phyloP scores from a whole-genome alignment of 1,140 invertebrate species.

The Diprion similis region DNA sequence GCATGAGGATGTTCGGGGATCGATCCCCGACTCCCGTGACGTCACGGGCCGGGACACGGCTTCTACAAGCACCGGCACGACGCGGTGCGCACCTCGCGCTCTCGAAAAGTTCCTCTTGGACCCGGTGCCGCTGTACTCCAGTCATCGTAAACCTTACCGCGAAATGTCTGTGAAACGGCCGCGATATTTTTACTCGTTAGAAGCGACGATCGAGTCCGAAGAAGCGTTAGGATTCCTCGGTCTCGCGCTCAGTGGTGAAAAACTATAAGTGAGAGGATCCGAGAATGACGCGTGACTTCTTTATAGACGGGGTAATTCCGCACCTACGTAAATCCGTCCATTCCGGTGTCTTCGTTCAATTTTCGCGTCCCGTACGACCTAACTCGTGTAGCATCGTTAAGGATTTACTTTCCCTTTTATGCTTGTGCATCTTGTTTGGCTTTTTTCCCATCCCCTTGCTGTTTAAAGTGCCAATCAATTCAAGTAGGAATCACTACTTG shows the following conservation, averaged over 20 bases:
- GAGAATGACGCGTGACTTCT: neutral
- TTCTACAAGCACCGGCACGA: constrained; percentile 1
- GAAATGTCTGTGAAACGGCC: neutral
- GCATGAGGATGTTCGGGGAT: constrained; percentile 44
- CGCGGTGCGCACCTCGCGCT: constrained; percentile 2
- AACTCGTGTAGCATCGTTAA: too few relatives aligned
- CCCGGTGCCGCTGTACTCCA: neutral
- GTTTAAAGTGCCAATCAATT: too few relatives aligned
- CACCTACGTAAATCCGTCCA: too few relatives aligned
- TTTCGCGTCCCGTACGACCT: too few relatives aligned
- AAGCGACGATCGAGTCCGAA: neutral
- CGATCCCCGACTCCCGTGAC: constrained; percentile 53
- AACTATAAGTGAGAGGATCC: neutral
- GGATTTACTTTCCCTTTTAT: too few relatives aligned
- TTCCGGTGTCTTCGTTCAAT: too few relatives aligned
- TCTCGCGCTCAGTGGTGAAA: neutral
- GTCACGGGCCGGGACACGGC: constrained; percentile 49
- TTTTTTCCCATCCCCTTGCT: too few relatives aligned
- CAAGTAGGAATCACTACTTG: too few relatives aligned
- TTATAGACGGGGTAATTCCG: neutral
- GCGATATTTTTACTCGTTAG: neutral
- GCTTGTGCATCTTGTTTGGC: too few relatives aligned
- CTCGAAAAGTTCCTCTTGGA: neutral
- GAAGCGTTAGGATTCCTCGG: neutral
- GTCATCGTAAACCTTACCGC: neutral